Evolutionary conservation across 1,140 invertebrate genomes (phyloP).

Genomic region (Papilio glaucus): DNA sequence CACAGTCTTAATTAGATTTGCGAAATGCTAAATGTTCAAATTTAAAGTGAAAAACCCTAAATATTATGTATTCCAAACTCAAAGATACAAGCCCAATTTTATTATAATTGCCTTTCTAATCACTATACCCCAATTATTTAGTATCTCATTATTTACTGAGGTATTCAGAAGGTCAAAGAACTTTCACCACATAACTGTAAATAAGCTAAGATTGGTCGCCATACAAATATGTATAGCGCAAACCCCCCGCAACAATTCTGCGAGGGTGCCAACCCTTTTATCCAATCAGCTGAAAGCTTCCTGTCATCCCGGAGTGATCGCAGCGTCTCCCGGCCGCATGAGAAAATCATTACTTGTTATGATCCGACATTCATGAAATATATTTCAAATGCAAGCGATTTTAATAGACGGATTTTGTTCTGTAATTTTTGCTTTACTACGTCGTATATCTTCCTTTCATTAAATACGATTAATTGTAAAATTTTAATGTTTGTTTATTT

Average conservation of each 20-base stretch:
- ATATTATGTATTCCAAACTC: background rate
- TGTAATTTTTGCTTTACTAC: background rate
- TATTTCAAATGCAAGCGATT: background rate
- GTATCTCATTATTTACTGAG: background rate
- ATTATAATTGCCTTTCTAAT: background rate
- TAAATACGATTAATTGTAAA: too few species aligned
- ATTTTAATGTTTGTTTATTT: too few species aligned
- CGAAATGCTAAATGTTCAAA: too few species aligned
- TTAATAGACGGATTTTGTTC: background rate
- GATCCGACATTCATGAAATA: background rate
- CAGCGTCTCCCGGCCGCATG: conserved; percentile 30
- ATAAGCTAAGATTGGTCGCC: conserved; percentile 3
- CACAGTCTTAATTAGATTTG: too few species aligned
- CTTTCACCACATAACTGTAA: background rate
- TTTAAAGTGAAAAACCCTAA: too few species aligned
- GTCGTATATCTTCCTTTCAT: background rate
- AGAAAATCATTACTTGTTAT: conserved; percentile 40
- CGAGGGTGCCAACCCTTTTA: conserved; percentile 50
- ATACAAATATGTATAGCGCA: conserved; percentile 8
- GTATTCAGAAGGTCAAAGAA: background rate
- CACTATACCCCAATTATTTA: too few species aligned
- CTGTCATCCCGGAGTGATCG: conserved; percentile 46
- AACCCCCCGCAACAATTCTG: background rate
- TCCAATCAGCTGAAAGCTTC: conserved; percentile 69
- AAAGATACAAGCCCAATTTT: background rate